A percentile compares a stretch with the other conserved stretches of the same genome.
Conservation (phyloP, 2,888 invertebrate genomes). For the Cataglyphis albicans region DNA sequence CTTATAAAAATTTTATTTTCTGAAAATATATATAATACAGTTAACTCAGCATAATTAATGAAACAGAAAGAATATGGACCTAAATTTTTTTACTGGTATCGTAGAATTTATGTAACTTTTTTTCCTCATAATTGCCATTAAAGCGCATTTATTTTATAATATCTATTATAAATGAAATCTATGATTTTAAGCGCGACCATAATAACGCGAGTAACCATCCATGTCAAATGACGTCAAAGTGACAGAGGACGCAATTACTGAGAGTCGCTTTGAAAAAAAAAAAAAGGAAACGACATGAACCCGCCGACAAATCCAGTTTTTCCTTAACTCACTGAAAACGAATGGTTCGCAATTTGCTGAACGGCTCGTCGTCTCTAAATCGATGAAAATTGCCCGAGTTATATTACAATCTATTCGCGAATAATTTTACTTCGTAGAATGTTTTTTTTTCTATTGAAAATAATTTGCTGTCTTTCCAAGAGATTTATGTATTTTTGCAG, state of each 20-base stretch:
- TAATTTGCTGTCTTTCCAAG: neutral
- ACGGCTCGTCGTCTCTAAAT: slow-evolving; percentile 61
- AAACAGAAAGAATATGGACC: neutral
- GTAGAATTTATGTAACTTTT: neutral
- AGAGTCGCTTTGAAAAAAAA: slow-evolving; percentile 35
- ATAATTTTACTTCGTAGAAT: slow-evolving; percentile 13
- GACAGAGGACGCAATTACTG: slow-evolving; percentile 61
- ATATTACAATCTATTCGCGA: slow-evolving; percentile 30
- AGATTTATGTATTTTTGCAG: neutral
- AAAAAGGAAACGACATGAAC: slow-evolving; percentile 30
- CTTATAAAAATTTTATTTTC: neutral
- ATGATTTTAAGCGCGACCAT: slow-evolving; percentile 3
- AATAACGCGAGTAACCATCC: slow-evolving; percentile 55
- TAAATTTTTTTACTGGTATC: neutral
- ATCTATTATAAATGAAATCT: slow-evolving; percentile 38
- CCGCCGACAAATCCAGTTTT: slow-evolving; percentile 58
- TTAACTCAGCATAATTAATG: neutral
- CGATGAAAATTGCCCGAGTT: slow-evolving; percentile 62
- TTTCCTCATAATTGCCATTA: neutral
- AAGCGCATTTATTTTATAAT: slow-evolving; percentile 23
- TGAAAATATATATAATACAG: neutral
- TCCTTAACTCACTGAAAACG: slow-evolving; percentile 60
- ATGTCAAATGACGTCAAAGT: slow-evolving; percentile 56
- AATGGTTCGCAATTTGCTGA: slow-evolving; percentile 66
- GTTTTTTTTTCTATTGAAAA: slow-evolving; percentile 15